phyloP scores from a whole-genome alignment of 2,888 invertebrate genomes.

The Temnothorax ravouxi region DNA sequence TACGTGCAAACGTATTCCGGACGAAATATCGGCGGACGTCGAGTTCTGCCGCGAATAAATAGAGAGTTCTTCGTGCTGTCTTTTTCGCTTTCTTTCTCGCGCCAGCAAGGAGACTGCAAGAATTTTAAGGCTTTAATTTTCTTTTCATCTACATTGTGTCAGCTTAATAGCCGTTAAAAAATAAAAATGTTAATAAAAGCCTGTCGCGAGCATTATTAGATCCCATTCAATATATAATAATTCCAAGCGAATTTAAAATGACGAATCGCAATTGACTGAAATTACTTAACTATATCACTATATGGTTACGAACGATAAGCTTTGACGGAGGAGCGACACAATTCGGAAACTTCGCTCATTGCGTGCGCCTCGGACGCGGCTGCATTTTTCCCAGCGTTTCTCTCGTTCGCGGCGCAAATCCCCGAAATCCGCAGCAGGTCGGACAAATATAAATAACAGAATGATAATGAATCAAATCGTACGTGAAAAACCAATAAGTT shows the following conservation, averaged over 20 bases:
- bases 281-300: neutral
- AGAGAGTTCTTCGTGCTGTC: slow-evolving; percentile 68
- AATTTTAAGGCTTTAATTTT: slow-evolving; percentile 28
- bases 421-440: slow-evolving; percentile 75
- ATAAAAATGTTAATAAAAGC: neutral
- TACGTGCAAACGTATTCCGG: slow-evolving; percentile 77
- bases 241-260: neutral
- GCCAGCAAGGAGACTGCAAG: neutral
- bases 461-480: slow-evolving; percentile 86
- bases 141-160: neutral
- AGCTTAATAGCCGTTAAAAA: neutral
- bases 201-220: neutral
- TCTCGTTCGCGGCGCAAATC: slow-evolving; percentile 59
- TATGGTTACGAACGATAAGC: slow-evolving; percentile 52
- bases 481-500: slow-evolving; percentile 85
- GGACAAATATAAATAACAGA: slow-evolving; percentile 85
- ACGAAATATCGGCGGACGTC: slow-evolving; percentile 76
- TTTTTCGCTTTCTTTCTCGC: slow-evolving; percentile 18
- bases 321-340: slow-evolving; percentile 13
- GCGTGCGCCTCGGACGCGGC: slow-evolving; percentile 58
- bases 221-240: no score
- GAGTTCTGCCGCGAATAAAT: slow-evolving; percentile 75
- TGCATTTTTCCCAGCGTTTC: slow-evolving; percentile 55
- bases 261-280: neutral
- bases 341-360: slow-evolving; percentile 30